Conservation (phyloP, 1,140 invertebrate genomes). For the Scaptomyza graminum region DNA sequence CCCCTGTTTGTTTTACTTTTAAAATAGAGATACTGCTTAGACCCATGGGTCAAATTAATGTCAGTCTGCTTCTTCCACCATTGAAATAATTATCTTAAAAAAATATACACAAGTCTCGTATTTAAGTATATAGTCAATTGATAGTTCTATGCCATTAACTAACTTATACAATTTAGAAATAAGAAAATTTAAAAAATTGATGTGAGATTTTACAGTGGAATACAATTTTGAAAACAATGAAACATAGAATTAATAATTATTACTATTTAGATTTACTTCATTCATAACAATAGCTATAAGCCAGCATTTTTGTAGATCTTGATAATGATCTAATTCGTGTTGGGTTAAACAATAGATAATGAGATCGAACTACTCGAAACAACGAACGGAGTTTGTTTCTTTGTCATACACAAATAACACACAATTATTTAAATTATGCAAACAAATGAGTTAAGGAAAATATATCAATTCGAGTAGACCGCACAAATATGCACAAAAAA, state of each 20-base stretch:
- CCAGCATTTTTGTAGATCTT: slow-evolving; percentile 5
- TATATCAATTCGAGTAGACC: neutral
- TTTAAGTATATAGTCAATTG: slow-evolving; percentile 13
- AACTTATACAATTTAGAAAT: slow-evolving; percentile 7
- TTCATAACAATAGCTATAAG: slow-evolving; percentile 17
- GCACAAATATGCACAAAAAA: slow-evolving; percentile 1
- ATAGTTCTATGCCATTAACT: neutral
- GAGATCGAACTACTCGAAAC: neutral
- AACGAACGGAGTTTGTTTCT: neutral
- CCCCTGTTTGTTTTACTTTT: neutral
- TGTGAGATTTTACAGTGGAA: slow-evolving; percentile 24
- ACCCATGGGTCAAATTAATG: neutral
- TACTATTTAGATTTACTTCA: slow-evolving; percentile 22
- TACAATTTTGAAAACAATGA: slow-evolving; percentile 1
- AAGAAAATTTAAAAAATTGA: slow-evolving; percentile 21
- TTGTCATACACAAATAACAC: neutral
- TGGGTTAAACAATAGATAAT: neutral
- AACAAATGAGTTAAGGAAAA: neutral
- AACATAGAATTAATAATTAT: slow-evolving; percentile 8
- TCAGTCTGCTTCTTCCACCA: slow-evolving; percentile 2
- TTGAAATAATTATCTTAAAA: neutral
- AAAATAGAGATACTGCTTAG: neutral
- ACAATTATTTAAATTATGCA: neutral
- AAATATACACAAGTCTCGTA: slow-evolving; percentile 7
- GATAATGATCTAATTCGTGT: slow-evolving; percentile 7